phyloP scores from a whole-genome alignment of 2,113 vertebrate species.

The Prunella himalayana region DNA sequence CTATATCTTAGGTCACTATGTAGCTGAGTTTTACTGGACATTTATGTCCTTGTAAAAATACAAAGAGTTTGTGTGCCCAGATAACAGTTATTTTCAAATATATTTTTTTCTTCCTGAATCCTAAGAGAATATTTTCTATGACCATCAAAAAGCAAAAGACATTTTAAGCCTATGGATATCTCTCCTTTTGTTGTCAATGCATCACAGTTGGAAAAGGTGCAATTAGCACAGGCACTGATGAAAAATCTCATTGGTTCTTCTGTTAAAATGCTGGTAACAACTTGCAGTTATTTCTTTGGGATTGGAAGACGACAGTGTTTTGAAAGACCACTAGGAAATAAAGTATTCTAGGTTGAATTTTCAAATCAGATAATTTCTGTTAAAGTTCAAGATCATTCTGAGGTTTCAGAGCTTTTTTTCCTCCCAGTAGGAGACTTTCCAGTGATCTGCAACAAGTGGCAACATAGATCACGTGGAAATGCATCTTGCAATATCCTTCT shows the following conservation, averaged over 20 bases:
- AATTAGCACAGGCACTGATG: background rate
- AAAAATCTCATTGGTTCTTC: background rate
- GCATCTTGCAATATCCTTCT: background rate
- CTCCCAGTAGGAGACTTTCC: background rate
- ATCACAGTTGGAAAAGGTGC: background rate
- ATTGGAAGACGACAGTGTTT: background rate
- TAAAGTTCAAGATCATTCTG: background rate
- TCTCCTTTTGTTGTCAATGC: background rate
- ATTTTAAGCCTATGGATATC: background rate
- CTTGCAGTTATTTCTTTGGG: background rate
- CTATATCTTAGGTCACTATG: background rate
- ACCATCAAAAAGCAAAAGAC: background rate
- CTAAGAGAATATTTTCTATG: background rate
- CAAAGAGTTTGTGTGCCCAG: background rate
- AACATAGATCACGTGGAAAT: rapidly evolving
- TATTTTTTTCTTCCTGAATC: background rate
- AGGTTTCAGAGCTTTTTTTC: background rate
- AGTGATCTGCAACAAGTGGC: background rate
- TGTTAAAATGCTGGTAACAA: background rate
- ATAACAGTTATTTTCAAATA: background rate
- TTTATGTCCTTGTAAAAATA: background rate
- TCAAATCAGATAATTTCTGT: background rate
- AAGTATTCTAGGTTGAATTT: background rate
- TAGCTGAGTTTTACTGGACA: background rate
- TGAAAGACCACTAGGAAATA: background rate